These are phyloP conservation scores for Yponomeuta sedellus DNA, from an alignment of 2,888 invertebrate species.

Conservation along the genomic window DNA sequence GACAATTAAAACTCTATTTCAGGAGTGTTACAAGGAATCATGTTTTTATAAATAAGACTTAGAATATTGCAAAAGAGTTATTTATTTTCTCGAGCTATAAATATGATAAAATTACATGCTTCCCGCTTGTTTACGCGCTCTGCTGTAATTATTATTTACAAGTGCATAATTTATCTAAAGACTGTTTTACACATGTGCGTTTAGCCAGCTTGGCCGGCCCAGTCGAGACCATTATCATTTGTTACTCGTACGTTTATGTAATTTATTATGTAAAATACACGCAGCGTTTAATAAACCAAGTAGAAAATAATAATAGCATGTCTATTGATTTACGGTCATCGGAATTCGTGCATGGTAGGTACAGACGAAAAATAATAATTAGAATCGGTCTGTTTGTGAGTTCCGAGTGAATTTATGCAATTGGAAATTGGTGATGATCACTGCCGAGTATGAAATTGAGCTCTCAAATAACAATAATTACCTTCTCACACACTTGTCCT, in stretches of 20 bases:
- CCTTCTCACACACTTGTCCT: too few species aligned
- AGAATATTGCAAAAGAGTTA: neutral
- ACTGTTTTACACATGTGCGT: constrained; percentile 44
- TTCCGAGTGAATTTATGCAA: too few species aligned
- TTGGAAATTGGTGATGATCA: too few species aligned
- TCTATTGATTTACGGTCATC: neutral
- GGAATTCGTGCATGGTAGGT: neutral
- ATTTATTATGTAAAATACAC: neutral
- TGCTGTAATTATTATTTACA: neutral
- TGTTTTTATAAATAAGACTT: neutral
- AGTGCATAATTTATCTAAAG: constrained; percentile 33
- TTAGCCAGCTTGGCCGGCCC: constrained; percentile 67
- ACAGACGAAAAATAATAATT: neutral
- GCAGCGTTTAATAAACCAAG: neutral
- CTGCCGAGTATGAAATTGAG: too few species aligned
- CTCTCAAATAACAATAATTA: too few species aligned
- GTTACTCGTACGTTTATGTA: constrained; percentile 6
- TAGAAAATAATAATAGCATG: constrained; percentile 4
- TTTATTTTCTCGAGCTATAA: neutral
- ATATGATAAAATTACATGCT: neutral
- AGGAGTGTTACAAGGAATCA: too few species aligned
- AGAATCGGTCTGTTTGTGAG: neutral
- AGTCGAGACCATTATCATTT: constrained; percentile 27
- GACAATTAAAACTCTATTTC: too few species aligned
- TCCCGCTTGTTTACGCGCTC: neutral